These are phyloP conservation scores for Sebastes hopkinsi DNA, from an alignment of 2,797 vertebrate genomes.

Conservation along the genomic window DNA sequence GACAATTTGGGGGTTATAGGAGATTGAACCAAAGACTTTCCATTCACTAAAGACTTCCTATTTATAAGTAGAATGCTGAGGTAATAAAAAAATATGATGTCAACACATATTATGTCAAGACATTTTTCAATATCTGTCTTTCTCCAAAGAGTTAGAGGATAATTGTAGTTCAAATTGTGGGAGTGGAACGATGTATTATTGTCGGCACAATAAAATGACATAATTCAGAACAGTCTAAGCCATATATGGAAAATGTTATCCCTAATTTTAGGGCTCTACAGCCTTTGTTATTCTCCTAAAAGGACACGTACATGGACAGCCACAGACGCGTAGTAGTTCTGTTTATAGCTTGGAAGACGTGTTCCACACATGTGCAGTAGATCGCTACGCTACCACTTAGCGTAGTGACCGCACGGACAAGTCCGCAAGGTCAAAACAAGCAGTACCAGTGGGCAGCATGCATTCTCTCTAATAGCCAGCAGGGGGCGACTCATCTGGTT, in stretches of 20 bases:
- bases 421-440: too few relatives aligned
- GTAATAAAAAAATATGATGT: not conserved
- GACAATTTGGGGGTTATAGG: not conserved
- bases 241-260: not conserved
- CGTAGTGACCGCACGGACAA: too few relatives aligned
- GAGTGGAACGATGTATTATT: not conserved
- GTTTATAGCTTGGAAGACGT: not conserved
- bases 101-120: not conserved
- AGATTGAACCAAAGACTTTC: not conserved
- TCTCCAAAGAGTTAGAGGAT: not conserved
- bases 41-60: not conserved
- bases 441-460: too few relatives aligned
- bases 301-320: not conserved
- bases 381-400: too few relatives aligned
- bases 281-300: not conserved
- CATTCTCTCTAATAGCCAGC: too few relatives aligned
- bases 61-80: not conserved
- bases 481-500: too few relatives aligned
- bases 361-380: not conserved
- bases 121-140: not conserved
- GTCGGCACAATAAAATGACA: not conserved
- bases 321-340: not conserved
- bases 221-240: not conserved
- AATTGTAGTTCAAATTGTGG: not conserved
- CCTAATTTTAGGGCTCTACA: not conserved